A percentile compares a stretch with the other conserved stretches of the same genome.
Conservation (phyloP, 2,113 vertebrate genomes). For the Oreotrochilus melanogaster region DNA sequence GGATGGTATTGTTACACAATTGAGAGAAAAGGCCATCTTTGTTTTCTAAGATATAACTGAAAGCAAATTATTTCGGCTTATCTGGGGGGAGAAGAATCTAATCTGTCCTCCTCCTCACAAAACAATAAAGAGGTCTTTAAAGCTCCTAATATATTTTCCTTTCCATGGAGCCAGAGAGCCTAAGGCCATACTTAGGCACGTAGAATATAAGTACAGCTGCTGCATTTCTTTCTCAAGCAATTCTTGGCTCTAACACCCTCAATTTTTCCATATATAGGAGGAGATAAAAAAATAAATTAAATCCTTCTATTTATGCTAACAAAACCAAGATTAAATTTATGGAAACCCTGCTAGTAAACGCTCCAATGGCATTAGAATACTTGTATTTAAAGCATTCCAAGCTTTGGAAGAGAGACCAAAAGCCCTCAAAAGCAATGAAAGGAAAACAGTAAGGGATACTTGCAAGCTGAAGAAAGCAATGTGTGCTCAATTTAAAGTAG, state of each 20-base stretch:
- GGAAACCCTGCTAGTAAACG: slow-evolving; percentile 36
- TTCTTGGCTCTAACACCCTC: slow-evolving; percentile 62
- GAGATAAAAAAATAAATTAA: slow-evolving; percentile 69
- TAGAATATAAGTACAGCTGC: slow-evolving; percentile 52
- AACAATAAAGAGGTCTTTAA: slow-evolving; percentile 67
- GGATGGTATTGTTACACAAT: slow-evolving; percentile 12
- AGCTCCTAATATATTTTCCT: slow-evolving; percentile 69
- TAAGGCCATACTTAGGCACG: background rate
- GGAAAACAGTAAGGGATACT: slow-evolving; percentile 9
- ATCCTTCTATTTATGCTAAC: slow-evolving; percentile 59
- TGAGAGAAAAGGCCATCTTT: slow-evolving; percentile 35
- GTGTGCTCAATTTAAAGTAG: slow-evolving; percentile 46
- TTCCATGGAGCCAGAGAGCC: slow-evolving; percentile 53
- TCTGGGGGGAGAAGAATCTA: background rate
- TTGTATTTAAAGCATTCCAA: slow-evolving; percentile 71
- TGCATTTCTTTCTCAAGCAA: slow-evolving; percentile 29
- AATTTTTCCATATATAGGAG: slow-evolving; percentile 31
- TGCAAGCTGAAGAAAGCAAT: slow-evolving; percentile 69
- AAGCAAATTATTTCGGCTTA: slow-evolving; percentile 21
- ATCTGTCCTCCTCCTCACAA: slow-evolving; percentile 13
- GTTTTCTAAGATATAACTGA: slow-evolving; percentile 49
- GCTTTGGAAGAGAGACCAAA: slow-evolving; percentile 62
- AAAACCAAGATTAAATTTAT: slow-evolving; percentile 63
- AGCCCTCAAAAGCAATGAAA: slow-evolving; percentile 32
- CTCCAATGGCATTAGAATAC: slow-evolving; percentile 69